Evolutionary conservation across 2,113 vertebrate species (phyloP).

Genomic region (Grammomys dolichurus): DNA sequence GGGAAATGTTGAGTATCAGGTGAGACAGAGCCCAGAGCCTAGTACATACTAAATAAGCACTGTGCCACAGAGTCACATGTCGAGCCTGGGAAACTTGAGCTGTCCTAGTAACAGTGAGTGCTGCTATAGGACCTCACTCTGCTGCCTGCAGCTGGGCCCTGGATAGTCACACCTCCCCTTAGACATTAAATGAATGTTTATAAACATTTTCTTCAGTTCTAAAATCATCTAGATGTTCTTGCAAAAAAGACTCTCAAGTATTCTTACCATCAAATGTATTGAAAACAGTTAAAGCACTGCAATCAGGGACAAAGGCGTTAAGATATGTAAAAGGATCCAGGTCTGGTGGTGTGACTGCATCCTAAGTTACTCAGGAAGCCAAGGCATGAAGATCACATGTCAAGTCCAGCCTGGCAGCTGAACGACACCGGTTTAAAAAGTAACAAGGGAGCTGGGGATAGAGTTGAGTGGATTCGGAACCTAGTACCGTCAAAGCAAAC

Average conservation of each 20-base stretch:
- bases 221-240: conserved; percentile 14
- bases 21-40: neutral
- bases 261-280: neutral
- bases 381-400: neutral
- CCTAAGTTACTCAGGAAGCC: neutral
- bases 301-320: neutral
- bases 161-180: neutral
- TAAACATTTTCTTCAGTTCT: conserved; percentile 28
- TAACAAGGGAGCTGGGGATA: neutral
- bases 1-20: neutral
- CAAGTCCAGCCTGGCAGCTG: neutral
- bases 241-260: neutral
- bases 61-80: neutral
- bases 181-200: neutral
- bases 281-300: neutral
- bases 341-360: neutral
- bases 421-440: neutral
- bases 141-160: neutral
- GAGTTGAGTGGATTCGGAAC: neutral
- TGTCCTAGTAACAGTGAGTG: neutral
- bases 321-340: neutral
- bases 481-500: neutral
- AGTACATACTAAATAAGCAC: neutral
- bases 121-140: neutral
- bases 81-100: neutral